Base-by-base conservation (phyloP, 2,797 vertebrate species). In the Antennarius maculatus region DNA sequence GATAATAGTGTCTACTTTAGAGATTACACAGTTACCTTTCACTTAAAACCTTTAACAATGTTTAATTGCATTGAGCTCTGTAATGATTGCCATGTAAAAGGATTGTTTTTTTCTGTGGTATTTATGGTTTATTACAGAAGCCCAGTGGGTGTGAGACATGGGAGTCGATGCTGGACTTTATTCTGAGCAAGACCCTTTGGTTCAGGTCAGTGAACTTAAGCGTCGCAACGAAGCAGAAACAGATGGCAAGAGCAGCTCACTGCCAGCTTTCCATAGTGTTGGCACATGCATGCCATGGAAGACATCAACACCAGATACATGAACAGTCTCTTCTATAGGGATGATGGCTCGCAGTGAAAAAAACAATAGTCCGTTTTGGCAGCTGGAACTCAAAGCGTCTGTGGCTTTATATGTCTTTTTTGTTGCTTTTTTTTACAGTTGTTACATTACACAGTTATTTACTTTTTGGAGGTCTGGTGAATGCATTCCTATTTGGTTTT, bases 191-290 rank as follows among this genome's bases (percentile, higher is more conserved):
- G 76, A 88, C 80, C 79, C 79, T 58, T 86, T 68, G 50, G 69
- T 88, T 89, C 81, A 87, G 87, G 89, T 91, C 89, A 87, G 29
- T 63, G 76, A 85, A 74, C 83, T 80, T 69, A 86, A 76, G 70
- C 48, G 3, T 60, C 63, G 57, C 58, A 76, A 85, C 76, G 86
- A 87, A 88, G 85, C 66, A 61, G 58, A 17, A 70, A 88, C 81
- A 89, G 80, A 90, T 88, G 76, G 68, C 64, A 77, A 79, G 76
- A 79, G 71, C 76, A 85, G 74, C 79, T 86, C 87, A 86, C 84
- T 76, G 66, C 52, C 49, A 75, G 81, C 80, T 67, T 50, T 57
- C 52, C 73, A 76, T 83, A 83, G 85, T 84, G 76, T 77, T 54
- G 71, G 89, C 82, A 88, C 75, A 86, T 77, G 82, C 85, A 83